These are phyloP conservation scores for Chaetophractus vellerosus DNA, from an alignment of 2,797 vertebrate genomes.

Conservation along the genomic window DNA sequence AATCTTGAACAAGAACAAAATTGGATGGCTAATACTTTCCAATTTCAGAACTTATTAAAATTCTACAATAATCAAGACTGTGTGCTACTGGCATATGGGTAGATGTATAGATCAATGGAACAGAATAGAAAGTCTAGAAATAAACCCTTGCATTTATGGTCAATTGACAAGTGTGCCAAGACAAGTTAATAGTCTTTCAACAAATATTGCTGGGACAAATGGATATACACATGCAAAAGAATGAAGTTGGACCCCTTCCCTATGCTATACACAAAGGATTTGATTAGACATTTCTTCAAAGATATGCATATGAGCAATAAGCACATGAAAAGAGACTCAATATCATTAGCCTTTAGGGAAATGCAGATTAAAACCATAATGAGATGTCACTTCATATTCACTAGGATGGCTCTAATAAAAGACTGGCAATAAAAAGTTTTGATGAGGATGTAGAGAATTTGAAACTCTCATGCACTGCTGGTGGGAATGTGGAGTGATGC, in stretches of 20 bases:
- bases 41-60: background rate
- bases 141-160: background rate
- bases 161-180: background rate
- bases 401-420: background rate
- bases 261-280: background rate
- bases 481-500: too few relatives aligned
- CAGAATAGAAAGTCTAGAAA: background rate
- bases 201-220: background rate
- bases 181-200: background rate
- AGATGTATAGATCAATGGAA: background rate
- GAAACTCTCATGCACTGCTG: too few relatives aligned
- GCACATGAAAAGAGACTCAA: background rate
- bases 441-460: too few relatives aligned
- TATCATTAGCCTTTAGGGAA: constrained; percentile 13
- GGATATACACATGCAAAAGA: background rate
- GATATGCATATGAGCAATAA: background rate
- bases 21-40: background rate
- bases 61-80: background rate
- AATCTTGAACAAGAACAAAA: background rate
- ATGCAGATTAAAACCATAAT: background rate
- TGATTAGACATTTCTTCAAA: background rate
- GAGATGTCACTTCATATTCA: background rate
- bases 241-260: background rate
- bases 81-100: background rate
- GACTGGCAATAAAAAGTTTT: background rate